Evolutionary conservation across 1,140 invertebrate species (phyloP).

Genomic region (Hycleus cichorii): DNA sequence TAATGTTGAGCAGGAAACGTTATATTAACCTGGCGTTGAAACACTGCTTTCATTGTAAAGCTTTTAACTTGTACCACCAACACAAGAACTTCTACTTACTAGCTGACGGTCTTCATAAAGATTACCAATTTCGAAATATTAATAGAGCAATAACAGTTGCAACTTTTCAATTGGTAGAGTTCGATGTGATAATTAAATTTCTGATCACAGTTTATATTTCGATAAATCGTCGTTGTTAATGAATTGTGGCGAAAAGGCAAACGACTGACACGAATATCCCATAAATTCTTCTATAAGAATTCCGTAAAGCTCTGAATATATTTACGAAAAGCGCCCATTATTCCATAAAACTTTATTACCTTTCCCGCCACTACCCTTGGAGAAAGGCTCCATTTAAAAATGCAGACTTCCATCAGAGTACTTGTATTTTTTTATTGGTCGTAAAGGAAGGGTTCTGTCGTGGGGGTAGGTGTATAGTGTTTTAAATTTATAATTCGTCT

Average conservation of each 20-base stretch:
- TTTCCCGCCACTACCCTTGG: not conserved
- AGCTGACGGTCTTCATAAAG: too few relatives aligned
- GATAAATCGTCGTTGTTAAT: too few relatives aligned
- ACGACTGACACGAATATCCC: too few relatives aligned
- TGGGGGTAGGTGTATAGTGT: not conserved
- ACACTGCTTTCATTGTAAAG: constrained; percentile 7
- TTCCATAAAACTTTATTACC: constrained; percentile 10
- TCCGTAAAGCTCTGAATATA: too few relatives aligned
- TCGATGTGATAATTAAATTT: too few relatives aligned
- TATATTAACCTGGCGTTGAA: constrained; percentile 22
- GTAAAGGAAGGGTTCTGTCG: constrained; percentile 9
- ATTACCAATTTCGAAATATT: too few relatives aligned
- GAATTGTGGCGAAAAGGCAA: too few relatives aligned
- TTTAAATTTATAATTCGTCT: constrained; percentile 12
- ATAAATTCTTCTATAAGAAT: too few relatives aligned
- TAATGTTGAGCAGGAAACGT: constrained; percentile 24
- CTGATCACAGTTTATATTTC: too few relatives aligned
- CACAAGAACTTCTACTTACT: not conserved
- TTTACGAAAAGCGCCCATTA: constrained; percentile 8
- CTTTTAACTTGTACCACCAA: constrained; percentile 5
- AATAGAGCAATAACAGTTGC: too few relatives aligned
- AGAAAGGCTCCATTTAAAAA: constrained; percentile 1
- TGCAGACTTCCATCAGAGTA: not conserved
- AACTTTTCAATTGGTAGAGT: too few relatives aligned
- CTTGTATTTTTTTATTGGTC: constrained; percentile 13